Percentiles rank a stretch among this genome's conserved stretches.
These are phyloP conservation scores for Rattus rattus DNA, from an alignment of 2,113 vertebrate genomes.

Conservation along the genomic window DNA sequence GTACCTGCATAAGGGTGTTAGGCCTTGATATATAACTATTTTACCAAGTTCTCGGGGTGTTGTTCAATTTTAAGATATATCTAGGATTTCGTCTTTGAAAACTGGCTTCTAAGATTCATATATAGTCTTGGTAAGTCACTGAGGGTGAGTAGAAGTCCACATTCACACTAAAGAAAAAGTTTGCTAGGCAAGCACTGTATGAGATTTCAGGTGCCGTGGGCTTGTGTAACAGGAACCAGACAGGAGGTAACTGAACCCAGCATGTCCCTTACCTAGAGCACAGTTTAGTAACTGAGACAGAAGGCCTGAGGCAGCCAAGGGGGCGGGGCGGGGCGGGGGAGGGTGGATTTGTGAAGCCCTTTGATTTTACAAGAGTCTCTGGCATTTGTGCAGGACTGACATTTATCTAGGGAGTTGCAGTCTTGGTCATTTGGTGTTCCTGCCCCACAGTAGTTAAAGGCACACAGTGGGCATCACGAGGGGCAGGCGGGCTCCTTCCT, in stretches of 20 bases:
- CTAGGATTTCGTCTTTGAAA: conserved; percentile 42
- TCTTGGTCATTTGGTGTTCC: not conserved
- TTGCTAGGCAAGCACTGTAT: not conserved
- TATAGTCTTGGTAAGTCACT: conserved; percentile 23
- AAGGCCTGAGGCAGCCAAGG: conserved; percentile 18
- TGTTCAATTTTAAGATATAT: not conserved
- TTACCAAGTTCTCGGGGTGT: not conserved
- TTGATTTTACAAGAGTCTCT: conserved; percentile 51
- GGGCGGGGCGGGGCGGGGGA: not conserved
- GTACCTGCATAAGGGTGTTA: not conserved
- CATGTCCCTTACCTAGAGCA: conserved; percentile 58
- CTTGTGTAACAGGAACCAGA: conserved; percentile 43
- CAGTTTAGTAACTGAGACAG: conserved; percentile 48
- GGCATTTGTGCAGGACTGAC: not conserved
- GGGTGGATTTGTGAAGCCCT: conserved; percentile 48
- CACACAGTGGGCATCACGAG: not conserved
- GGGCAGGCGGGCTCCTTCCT: not conserved
- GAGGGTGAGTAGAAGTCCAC: conserved; percentile 2
- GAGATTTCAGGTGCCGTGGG: conserved; percentile 50
- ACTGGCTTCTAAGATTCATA: not conserved
- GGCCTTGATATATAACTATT: not conserved
- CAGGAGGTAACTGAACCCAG: conserved; percentile 47
- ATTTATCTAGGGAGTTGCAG: not conserved
- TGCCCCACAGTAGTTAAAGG: not conserved
- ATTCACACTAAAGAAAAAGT: conserved; percentile 54